Conservation (phyloP, 2,888 invertebrate species). For the Troides aeacus region DNA sequence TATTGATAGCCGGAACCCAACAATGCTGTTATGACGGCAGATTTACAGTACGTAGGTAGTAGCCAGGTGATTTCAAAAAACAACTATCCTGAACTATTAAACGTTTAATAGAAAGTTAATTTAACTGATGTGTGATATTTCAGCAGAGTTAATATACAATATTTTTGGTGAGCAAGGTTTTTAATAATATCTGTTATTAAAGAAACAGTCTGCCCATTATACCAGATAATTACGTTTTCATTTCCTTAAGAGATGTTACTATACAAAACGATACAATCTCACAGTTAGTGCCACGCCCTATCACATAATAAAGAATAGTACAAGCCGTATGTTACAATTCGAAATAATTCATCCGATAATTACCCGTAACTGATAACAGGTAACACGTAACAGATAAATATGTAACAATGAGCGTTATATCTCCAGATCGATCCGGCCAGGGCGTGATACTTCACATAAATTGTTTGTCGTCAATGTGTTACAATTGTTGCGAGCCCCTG, state of each 20-base stretch:
- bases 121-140: too few relatives aligned
- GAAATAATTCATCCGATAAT: constrained; percentile 42
- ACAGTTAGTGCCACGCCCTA: not conserved
- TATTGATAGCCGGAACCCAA: too few relatives aligned
- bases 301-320: constrained; percentile 1
- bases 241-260: not conserved
- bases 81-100: too few relatives aligned
- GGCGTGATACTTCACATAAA: constrained; percentile 59
- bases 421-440: constrained; percentile 42
- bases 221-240: not conserved
- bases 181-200: too few relatives aligned
- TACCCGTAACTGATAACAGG: constrained; percentile 33
- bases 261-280: constrained; percentile 3
- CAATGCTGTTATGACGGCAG: too few relatives aligned
- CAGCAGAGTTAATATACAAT: too few relatives aligned
- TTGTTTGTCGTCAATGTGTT: constrained; percentile 56
- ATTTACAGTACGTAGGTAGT: too few relatives aligned
- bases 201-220: not conserved
- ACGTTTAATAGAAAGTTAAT: too few relatives aligned
- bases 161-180: too few relatives aligned
- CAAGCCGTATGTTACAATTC: not conserved
- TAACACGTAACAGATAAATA: constrained; percentile 31
- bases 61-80: too few relatives aligned
- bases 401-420: constrained; percentile 47
- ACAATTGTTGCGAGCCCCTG: constrained; percentile 48